Evolutionary conservation across 2,888 invertebrate genomes (phyloP).

Genomic region (Chrysolina oricalcia): DNA sequence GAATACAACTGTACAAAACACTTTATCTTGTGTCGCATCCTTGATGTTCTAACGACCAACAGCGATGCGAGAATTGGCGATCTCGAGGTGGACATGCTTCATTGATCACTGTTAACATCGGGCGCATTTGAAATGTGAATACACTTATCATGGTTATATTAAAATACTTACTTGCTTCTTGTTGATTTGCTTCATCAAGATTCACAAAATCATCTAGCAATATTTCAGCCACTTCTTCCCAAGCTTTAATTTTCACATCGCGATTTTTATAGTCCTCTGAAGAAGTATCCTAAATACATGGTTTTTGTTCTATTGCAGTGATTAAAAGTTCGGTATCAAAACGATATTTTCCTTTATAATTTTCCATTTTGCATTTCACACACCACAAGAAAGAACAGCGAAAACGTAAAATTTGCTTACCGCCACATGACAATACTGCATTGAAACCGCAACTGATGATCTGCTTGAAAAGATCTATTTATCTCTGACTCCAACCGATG

Average conservation of each 20-base stretch:
- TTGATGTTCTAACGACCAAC: constrained; percentile 3
- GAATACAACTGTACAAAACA: too few relatives aligned
- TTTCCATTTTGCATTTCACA: neutral
- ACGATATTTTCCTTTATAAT: neutral
- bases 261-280: constrained; percentile 28
- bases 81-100: neutral
- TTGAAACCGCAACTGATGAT: neutral
- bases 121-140: neutral
- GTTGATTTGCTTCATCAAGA: constrained; percentile 30
- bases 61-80: constrained; percentile 3
- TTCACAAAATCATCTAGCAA: constrained; percentile 33
- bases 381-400: constrained; percentile 6
- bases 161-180: constrained; percentile 25
- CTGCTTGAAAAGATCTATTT: neutral
- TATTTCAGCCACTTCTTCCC: constrained; percentile 37
- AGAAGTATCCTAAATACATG: constrained; percentile 1
- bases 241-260: constrained; percentile 28
- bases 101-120: neutral
- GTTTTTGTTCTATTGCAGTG: neutral
- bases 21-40: too few relatives aligned
- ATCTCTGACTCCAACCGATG: neutral
- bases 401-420: constrained; percentile 3
- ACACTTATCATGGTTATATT: neutral
- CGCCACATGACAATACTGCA: neutral
- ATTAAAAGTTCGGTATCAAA: constrained; percentile 3